Conservation (phyloP, 2,113 vertebrate species). For the Salvator merianae region DNA sequence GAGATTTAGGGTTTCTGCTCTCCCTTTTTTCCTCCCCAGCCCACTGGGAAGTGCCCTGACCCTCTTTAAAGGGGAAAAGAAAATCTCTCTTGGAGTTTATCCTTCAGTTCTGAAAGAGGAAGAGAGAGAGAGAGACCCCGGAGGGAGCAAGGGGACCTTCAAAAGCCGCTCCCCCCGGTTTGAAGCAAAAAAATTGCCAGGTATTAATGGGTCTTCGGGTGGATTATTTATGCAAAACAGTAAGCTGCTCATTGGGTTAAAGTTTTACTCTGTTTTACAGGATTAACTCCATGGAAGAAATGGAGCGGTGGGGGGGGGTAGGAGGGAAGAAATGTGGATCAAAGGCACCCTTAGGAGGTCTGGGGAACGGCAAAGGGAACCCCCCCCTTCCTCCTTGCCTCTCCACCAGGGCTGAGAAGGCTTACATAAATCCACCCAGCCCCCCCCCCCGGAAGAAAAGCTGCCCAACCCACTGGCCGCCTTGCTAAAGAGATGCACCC, state of each 20-base stretch:
- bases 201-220: background rate
- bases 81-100: background rate
- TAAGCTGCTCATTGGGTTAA: conserved; percentile 30
- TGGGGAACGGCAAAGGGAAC: no score
- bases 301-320: no score
- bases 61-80: background rate
- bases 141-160: no score
- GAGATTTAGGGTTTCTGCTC: no score
- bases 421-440: no score
- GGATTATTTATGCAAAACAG: conserved; percentile 41
- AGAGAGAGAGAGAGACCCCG: no score
- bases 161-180: background rate
- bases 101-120: background rate
- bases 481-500: no score
- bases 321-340: background rate
- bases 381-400: no score
- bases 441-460: background rate
- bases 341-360: background rate
- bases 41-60: no score
- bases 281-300: background rate
- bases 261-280: conserved; percentile 22
- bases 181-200: conserved; percentile 14
- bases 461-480: no score
- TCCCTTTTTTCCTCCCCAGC: background rate
- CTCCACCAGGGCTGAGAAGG: no score